Conservation (phyloP, 2,797 vertebrate genomes). For the Rousettus madagascariensis region DNA sequence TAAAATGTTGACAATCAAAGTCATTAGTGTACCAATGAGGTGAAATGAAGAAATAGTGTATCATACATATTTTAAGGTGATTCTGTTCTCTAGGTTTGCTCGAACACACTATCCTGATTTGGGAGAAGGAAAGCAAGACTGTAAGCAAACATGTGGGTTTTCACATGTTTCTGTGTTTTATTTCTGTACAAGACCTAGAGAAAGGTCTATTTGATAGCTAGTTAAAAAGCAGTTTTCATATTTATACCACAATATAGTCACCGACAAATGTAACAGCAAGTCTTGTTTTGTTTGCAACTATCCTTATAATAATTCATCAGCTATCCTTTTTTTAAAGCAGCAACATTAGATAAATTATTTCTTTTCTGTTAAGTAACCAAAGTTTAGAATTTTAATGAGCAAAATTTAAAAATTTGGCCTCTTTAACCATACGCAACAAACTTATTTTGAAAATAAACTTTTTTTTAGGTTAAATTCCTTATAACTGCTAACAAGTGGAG, state of each 20-base stretch:
- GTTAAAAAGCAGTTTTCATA: background rate
- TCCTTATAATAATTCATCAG: background rate
- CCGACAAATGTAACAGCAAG: background rate
- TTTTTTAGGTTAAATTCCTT: background rate
- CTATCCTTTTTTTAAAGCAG: background rate
- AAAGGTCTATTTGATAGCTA: background rate
- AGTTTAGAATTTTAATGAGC: slow-evolving; percentile 44
- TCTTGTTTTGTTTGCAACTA: background rate
- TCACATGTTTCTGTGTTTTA: background rate
- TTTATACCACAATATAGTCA: background rate
- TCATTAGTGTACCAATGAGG: background rate
- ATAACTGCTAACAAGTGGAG: slow-evolving; percentile 50
- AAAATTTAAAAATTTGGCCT: background rate
- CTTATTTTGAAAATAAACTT: slow-evolving; percentile 53
- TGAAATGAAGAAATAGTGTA: background rate
- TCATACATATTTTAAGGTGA: background rate
- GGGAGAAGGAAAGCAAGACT: background rate
- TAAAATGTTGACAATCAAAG: background rate
- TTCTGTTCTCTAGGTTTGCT: background rate
- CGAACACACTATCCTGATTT: background rate
- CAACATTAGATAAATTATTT: slow-evolving; percentile 14
- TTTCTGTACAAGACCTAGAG: background rate
- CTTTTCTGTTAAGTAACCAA: slow-evolving; percentile 4
- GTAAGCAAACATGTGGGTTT: background rate
- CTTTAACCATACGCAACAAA: background rate